Evolutionary conservation across 2,888 invertebrate genomes (phyloP).

Genomic region (Deilephila porcellus): DNA sequence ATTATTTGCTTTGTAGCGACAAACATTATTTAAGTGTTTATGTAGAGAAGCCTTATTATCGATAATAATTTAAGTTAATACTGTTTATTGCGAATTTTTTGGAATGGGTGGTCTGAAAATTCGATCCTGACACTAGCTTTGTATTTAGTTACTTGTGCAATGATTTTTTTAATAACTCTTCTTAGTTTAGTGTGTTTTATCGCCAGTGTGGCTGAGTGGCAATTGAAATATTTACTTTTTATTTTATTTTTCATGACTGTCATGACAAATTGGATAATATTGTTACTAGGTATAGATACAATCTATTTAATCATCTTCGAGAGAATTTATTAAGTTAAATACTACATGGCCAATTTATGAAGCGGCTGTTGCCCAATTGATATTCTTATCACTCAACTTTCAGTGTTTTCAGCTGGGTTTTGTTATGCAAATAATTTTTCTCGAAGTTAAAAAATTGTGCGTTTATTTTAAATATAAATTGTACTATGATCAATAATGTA

Average conservation of each 20-base stretch:
- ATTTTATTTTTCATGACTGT: not conserved
- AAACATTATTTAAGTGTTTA: too few species aligned
- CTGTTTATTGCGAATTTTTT: not conserved
- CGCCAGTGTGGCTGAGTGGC: not conserved
- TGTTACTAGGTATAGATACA: not conserved
- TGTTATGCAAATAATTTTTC: not conserved
- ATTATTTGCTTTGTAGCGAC: too few species aligned
- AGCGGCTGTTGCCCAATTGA: not conserved
- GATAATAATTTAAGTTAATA: too few species aligned
- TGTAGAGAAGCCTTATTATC: too few species aligned
- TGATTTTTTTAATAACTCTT: too few species aligned
- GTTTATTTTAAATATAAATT: slow-evolving; percentile 1
- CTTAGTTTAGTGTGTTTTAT: not conserved
- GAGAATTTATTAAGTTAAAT: not conserved
- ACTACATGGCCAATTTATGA: not conserved
- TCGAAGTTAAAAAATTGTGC: not conserved
- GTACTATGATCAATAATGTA: not conserved
- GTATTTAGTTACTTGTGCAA: not conserved
- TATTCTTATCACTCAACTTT: not conserved
- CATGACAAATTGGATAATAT: not conserved
- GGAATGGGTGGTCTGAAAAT: not conserved
- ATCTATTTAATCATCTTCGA: not conserved
- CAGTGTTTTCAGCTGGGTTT: not conserved
- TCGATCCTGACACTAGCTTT: not conserved
- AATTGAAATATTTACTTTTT: not conserved